A percentile compares a stretch with the other conserved stretches of the same genome.
Evolutionary conservation across 2,113 vertebrate species (phyloP).

Genomic region (Bubo scandiacus): DNA sequence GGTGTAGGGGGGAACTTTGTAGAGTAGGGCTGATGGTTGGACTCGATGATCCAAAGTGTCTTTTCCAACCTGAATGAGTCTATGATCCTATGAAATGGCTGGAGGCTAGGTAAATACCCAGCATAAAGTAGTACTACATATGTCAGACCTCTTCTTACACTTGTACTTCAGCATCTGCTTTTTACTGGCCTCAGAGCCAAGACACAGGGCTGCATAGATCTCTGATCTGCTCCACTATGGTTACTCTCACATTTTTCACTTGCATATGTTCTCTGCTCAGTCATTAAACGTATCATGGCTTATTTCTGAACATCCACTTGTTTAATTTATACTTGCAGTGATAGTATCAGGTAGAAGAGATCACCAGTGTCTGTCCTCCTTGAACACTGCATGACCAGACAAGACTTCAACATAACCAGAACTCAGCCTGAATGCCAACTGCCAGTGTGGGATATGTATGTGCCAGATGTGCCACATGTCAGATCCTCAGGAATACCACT

Average conservation of each 20-base stretch:
- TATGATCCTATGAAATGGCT: neutral
- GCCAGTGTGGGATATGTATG: neutral
- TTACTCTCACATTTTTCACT: neutral
- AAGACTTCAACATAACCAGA: neutral
- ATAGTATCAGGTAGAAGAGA: neutral
- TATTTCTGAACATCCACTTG: neutral
- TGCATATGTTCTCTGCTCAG: neutral
- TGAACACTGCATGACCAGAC: neutral
- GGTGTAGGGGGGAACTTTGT: too few relatives aligned
- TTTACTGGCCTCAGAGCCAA: neutral
- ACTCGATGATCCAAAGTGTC: too few relatives aligned
- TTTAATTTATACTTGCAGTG: neutral
- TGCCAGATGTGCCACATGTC: neutral
- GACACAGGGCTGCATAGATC: neutral
- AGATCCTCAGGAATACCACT: neutral
- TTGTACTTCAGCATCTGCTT: neutral
- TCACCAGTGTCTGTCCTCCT: neutral
- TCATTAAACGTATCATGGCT: neutral
- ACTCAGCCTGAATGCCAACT: neutral
- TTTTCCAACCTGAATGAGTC: too few relatives aligned
- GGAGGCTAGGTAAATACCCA: neutral
- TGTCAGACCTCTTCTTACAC: neutral
- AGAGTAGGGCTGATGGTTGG: too few relatives aligned
- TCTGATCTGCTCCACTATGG: neutral
- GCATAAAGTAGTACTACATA: neutral